Evolutionary conservation across 2,113 vertebrate genomes (phyloP).

Genomic region (Bubo blakistoni): DNA sequence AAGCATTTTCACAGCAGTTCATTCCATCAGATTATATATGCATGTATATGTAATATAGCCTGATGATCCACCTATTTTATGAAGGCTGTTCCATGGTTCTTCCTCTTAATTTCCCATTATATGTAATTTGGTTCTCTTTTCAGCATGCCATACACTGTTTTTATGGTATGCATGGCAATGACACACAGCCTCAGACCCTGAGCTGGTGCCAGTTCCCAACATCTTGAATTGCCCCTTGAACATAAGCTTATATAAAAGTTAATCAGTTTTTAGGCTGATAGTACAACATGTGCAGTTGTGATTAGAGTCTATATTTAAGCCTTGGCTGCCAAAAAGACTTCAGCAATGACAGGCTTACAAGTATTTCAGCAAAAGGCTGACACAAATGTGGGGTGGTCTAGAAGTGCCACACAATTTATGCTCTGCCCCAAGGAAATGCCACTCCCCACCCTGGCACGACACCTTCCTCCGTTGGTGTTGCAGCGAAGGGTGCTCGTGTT

Average conservation of each 20-base stretch:
- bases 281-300: constrained; percentile 29
- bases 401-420: not conserved
- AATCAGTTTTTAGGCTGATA: constrained; percentile 38
- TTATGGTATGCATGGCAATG: not conserved
- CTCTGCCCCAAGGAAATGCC: not conserved
- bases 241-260: constrained; percentile 43
- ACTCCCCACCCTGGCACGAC: not conserved
- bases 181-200: not conserved
- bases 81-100: constrained; percentile 7
- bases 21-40: not conserved
- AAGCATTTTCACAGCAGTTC: constrained; percentile 27
- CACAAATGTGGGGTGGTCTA: not conserved
- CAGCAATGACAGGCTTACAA: not conserved
- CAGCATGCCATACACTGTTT: not conserved
- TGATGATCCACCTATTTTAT: not conserved
- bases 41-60: not conserved
- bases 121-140: not conserved
- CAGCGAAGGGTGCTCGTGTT: not conserved
- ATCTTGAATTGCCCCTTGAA: constrained; percentile 45
- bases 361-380: not conserved
- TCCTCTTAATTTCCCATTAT: constrained; percentile 41
- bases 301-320: constrained; percentile 54
- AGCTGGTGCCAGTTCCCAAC: not conserved
- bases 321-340: constrained; percentile 30
- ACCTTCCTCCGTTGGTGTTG: not conserved